Evolutionary conservation across 2,888 invertebrate species (phyloP).

Genomic region (Mongoloraphidia duomilia): DNA sequence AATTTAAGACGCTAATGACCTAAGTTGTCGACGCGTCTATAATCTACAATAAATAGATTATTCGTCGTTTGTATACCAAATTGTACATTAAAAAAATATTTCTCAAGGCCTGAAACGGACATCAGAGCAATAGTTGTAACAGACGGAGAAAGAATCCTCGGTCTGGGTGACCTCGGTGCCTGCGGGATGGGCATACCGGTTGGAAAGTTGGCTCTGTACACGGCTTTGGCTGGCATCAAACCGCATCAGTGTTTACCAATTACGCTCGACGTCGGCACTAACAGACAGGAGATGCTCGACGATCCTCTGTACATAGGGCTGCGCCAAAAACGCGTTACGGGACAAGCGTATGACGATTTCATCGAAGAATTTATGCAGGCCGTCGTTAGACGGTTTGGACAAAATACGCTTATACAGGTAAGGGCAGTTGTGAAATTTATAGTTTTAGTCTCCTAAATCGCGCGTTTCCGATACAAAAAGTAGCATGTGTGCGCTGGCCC

Average conservation of each 20-base stretch:
- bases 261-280: constrained; percentile 87
- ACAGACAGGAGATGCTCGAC: constrained; percentile 68
- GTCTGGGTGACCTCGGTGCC: constrained; percentile 92
- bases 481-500: too few relatives aligned
- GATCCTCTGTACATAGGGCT: constrained; percentile 95
- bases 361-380: constrained; percentile 96
- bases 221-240: constrained; percentile 91
- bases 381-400: constrained; percentile 69
- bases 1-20: too few relatives aligned
- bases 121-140: constrained; percentile 88
- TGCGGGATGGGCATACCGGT: constrained; percentile 99
- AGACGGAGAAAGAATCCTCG: constrained; percentile 95
- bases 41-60: too few relatives aligned
- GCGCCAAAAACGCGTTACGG: constrained; percentile 68
- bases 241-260: constrained; percentile 92
- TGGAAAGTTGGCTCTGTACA: constrained; percentile 93
- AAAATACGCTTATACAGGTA: constrained; percentile 66
- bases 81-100: neutral
- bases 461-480: too few relatives aligned
- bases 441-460: too few relatives aligned
- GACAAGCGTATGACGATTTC: constrained; percentile 78
- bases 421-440: neutral
- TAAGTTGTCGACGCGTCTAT: too few relatives aligned
- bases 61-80: too few relatives aligned
- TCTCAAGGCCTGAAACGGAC: constrained; percentile 65